phyloP scores from a whole-genome alignment of 2,797 vertebrate species.

The Cheirogaleus major region DNA sequence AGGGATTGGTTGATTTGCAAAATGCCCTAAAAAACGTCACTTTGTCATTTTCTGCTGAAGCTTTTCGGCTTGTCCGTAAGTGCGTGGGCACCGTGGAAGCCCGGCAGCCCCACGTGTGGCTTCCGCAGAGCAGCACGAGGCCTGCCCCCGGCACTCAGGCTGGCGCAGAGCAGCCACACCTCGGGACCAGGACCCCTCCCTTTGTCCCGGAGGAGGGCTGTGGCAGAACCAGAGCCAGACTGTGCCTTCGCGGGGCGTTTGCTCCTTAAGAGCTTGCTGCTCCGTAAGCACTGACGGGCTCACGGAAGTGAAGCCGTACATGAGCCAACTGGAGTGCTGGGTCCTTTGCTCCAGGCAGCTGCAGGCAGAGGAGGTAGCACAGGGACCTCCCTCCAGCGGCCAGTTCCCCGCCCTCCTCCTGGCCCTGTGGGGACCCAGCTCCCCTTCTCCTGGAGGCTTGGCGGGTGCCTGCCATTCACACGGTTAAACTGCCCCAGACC shows the following conservation, averaged over 20 bases:
- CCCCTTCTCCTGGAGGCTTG: conserved; percentile 30
- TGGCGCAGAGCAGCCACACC: background rate
- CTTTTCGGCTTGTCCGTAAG: background rate
- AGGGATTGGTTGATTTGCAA: conserved; percentile 14
- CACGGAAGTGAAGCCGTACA: conserved; percentile 68
- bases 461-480: conserved; percentile 77
- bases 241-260: background rate
- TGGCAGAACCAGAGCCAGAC: background rate
- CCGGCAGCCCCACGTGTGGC: background rate
- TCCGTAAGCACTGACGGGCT: background rate
- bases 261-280: conserved; percentile 16
- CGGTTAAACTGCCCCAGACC: conserved; percentile 74
- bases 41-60: background rate
- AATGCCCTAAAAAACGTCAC: background rate
- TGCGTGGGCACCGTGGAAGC: background rate
- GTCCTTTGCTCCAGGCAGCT: background rate
- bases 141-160: background rate
- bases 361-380: conserved; percentile 31
- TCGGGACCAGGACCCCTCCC: conserved; percentile 40
- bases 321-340: conserved; percentile 39
- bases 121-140: background rate
- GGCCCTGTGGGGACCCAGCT: conserved; percentile 49
- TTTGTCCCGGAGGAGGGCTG: background rate
- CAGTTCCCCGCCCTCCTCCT: background rate
- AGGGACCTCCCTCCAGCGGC: background rate